Conservation (phyloP, 2,113 vertebrate genomes). For the Oceanodroma tethys region DNA sequence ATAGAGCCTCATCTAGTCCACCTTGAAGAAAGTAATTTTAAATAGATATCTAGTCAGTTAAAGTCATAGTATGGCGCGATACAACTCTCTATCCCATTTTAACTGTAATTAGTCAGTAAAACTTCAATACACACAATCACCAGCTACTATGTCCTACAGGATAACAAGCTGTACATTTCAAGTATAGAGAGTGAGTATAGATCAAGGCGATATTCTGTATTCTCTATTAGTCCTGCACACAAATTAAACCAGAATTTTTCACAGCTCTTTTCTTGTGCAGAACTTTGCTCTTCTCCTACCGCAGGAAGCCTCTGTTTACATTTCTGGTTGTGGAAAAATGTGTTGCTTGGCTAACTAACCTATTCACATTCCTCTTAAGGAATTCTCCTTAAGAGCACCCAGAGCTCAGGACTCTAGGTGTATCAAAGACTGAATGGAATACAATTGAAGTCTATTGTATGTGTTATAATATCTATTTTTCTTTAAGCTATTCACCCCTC, state of each 20-base stretch:
- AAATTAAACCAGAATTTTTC: not conserved
- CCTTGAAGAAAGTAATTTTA: conserved; percentile 71
- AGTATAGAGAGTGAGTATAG: not conserved
- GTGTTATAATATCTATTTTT: not conserved
- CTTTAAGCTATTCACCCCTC: not conserved
- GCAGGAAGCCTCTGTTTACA: not conserved
- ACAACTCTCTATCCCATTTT: not conserved
- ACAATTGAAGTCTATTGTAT: not conserved
- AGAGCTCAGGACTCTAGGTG: not conserved
- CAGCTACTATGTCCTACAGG: not conserved
- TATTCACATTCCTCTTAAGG: not conserved
- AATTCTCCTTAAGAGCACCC: not conserved
- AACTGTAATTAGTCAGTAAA: not conserved
- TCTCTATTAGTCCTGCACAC: not conserved
- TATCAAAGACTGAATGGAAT: not conserved
- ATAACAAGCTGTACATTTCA: not conserved
- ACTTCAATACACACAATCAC: not conserved
- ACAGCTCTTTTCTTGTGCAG: not conserved
- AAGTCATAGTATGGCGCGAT: not conserved
- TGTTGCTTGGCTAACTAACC: not conserved
- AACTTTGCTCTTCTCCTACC: not conserved
- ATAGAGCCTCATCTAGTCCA: conserved; percentile 94
- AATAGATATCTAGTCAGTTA: not conserved
- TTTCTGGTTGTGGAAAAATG: not conserved
- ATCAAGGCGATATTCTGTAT: not conserved